Evolutionary conservation across 1,140 invertebrate species (phyloP).

Genomic region (Saccostrea echinata): DNA sequence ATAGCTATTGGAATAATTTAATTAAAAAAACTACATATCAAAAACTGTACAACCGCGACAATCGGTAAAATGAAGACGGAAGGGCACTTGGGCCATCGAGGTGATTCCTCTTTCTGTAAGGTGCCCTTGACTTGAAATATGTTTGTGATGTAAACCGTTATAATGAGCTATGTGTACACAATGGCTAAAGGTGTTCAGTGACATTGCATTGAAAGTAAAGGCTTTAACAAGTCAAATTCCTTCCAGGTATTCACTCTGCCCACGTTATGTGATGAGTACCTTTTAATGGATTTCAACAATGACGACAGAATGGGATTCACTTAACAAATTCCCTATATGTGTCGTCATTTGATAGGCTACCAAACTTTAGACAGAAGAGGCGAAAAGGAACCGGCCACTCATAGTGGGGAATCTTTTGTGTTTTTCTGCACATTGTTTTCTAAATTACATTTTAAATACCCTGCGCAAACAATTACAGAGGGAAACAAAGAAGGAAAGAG

Average conservation of each 20-base stretch:
- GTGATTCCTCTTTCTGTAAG: neutral
- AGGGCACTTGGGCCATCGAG: neutral
- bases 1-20: neutral
- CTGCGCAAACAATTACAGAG: neutral
- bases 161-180: neutral
- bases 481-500: neutral
- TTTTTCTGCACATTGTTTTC: neutral
- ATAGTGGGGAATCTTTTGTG: neutral
- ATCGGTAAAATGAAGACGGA: neutral
- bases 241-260: too few species aligned
- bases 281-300: too few species aligned
- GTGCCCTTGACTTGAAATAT: neutral
- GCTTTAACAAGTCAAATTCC: neutral
- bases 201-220: neutral
- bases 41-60: neutral
- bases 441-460: slow-evolving; percentile 16
- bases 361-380: too few species aligned
- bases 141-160: neutral
- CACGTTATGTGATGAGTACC: too few species aligned
- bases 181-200: neutral
- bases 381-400: too few species aligned
- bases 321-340: too few species aligned
- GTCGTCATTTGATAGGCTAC: too few species aligned
- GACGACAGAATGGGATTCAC: too few species aligned
- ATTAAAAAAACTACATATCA: neutral